Percentiles rank a stretch among this genome's conserved stretches.
These are phyloP conservation scores for Cherax quadricarinatus DNA, from an alignment of 1,140 invertebrate species.

Conservation along the genomic window DNA sequence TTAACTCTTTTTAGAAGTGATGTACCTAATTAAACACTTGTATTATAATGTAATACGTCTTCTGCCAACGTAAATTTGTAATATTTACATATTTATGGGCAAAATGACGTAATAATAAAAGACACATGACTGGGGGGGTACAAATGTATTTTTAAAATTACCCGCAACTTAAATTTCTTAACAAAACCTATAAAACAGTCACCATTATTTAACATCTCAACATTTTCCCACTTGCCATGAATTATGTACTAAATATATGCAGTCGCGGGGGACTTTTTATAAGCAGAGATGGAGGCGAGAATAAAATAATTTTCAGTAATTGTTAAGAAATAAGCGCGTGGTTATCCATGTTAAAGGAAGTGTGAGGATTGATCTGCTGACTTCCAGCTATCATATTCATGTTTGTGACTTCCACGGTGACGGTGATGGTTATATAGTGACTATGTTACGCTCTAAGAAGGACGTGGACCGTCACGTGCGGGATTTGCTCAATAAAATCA, in stretches of 20 bases:
- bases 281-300: background rate
- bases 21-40: no score
- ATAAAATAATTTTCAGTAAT: background rate
- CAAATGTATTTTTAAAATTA: background rate
- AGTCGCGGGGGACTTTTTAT: background rate
- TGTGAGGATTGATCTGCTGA: background rate
- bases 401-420: background rate
- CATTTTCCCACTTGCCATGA: background rate
- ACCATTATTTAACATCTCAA: background rate
- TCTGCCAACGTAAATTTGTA: no score
- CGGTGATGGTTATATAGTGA: background rate
- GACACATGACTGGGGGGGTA: no score
- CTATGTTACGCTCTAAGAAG: slow-evolving; percentile 77
- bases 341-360: background rate
- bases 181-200: background rate
- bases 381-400: background rate
- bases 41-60: no score
- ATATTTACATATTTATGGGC: no score
- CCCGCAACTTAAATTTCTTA: background rate
- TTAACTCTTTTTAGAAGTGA: no score
- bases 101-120: no score
- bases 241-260: background rate
- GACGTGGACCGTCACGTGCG: slow-evolving; percentile 85
- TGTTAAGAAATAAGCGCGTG: background rate
- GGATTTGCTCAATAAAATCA: slow-evolving; percentile 82